Evolutionary conservation across 2,888 invertebrate genomes (phyloP).

Genomic region (Drosophila austrosaltans): DNA sequence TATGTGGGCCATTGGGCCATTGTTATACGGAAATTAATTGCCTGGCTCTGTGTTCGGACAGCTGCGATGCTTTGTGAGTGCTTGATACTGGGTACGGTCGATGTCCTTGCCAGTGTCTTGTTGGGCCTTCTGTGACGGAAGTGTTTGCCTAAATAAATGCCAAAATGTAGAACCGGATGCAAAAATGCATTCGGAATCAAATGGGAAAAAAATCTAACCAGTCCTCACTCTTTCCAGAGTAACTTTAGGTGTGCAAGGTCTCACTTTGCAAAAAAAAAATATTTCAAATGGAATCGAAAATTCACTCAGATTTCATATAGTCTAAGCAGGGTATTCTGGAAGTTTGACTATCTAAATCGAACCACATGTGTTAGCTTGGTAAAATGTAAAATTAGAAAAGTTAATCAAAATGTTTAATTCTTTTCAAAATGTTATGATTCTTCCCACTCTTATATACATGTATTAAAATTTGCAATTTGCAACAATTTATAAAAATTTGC

Average conservation of each 20-base stretch:
- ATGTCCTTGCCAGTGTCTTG: slow-evolving; percentile 43
- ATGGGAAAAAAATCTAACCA: background rate
- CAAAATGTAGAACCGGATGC: slow-evolving; percentile 5
- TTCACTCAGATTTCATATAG: no score
- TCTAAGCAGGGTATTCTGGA: no score
- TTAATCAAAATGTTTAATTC: background rate
- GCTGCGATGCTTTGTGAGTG: slow-evolving; percentile 46
- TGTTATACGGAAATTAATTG: slow-evolving; percentile 74
- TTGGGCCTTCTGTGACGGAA: slow-evolving; percentile 68
- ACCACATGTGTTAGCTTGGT: no score
- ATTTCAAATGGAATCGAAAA: background rate
- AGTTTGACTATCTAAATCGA: no score
- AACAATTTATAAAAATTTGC: background rate
- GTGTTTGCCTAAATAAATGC: slow-evolving; percentile 44
- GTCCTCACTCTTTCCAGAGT: background rate
- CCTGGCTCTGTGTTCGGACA: slow-evolving; percentile 63
- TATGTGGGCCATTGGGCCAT: slow-evolving; percentile 49
- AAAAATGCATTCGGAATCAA: background rate
- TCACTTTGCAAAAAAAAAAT: background rate
- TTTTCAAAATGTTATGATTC: no score
- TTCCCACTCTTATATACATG: background rate
- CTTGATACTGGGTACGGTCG: slow-evolving; percentile 24
- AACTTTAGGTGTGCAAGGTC: background rate
- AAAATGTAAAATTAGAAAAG: no score
- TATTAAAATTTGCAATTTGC: no score